Evolutionary conservation across 1,140 invertebrate species (phyloP), one percentile per base, ranked within the genome.

Genomic region (Trichoplusia ni): DNA sequence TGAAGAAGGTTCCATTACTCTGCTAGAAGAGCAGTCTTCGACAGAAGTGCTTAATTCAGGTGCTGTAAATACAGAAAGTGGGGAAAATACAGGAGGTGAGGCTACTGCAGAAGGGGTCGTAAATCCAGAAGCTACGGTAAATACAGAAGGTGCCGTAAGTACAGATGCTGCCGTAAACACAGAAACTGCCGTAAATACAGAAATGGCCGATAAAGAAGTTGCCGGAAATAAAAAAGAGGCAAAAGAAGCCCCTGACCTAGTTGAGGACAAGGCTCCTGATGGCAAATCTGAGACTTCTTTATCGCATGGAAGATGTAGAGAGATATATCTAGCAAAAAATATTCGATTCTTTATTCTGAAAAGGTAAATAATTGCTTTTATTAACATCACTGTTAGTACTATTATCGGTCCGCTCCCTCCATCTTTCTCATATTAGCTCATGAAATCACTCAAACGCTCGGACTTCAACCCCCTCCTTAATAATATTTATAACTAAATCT

Each of bases 261-360:
- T n/a, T n/a, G n/a, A n/a, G n/a, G 65, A 69, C 25, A 69, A 69
- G 38, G 56, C 42, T 8, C n/a, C 27, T 14, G 56, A 71, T 46
- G 7, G 16, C 21, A 65, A 71, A 44, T 68, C 68, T 3, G 75
- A 77, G 44, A 67, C 42, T 19, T 66, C 67, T 11, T 51, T 46
- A 19, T 67, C 68, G 4, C 72, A 78, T 38, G 75, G 60, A 31
- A 78, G 79, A 64, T 88, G 87, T 64, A 76, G 69, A 46, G 70
- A 86, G 37, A 67, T 78, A 61, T 79, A 78, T 46, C 37, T 78
- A 21, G 71, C 84, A 9, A 84, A 82, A 35, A 64, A 75, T 4
- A 44, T 81, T 7, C 77, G 73, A 62, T 88, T 86, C 64, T 86
- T 89, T 56, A 47, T 86, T 13, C 64, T 88, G 5, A 69, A 42